Evolutionary conservation across 2,113 vertebrate species (phyloP).

Genomic region (Cebidichthys violaceus): DNA sequence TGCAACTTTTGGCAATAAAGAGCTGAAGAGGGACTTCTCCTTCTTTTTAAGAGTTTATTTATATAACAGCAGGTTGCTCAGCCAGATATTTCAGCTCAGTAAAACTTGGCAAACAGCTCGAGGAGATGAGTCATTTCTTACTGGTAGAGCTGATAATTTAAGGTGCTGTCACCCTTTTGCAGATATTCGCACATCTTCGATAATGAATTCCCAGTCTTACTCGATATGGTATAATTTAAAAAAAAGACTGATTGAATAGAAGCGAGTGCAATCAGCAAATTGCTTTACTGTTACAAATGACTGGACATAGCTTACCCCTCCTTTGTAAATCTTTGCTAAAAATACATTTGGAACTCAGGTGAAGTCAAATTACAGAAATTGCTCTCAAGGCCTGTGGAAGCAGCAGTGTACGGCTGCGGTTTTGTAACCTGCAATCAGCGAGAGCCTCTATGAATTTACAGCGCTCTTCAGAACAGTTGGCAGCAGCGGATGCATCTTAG

Average conservation of each 20-base stretch:
- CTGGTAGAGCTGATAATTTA: slow-evolving; percentile 44
- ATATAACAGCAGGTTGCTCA: slow-evolving; percentile 45
- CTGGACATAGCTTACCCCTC: slow-evolving; percentile 3
- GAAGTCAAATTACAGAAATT: slow-evolving; percentile 57
- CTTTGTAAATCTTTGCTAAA: slow-evolving; percentile 33
- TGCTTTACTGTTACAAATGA: slow-evolving; percentile 33
- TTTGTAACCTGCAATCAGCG: slow-evolving; percentile 57
- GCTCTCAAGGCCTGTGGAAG: slow-evolving; percentile 33
- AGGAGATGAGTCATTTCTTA: slow-evolving; percentile 58
- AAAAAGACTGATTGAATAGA: slow-evolving; percentile 36
- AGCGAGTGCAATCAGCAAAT: slow-evolving; percentile 64
- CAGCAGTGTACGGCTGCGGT: slow-evolving; percentile 1
- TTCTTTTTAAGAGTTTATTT: slow-evolving; percentile 50
- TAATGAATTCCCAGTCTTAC: slow-evolving; percentile 48
- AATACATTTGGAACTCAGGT: slow-evolving; percentile 48
- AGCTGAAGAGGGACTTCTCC: slow-evolving; percentile 39
- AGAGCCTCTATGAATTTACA: slow-evolving; percentile 46
- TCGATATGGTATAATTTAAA: slow-evolving; percentile 46
- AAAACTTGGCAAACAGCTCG: slow-evolving; percentile 52
- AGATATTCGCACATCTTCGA: slow-evolving; percentile 43
- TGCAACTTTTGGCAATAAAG: slow-evolving; percentile 68
- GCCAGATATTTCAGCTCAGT: slow-evolving; percentile 44
- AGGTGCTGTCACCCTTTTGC: slow-evolving; percentile 18
- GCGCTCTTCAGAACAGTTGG: slow-evolving; percentile 51
- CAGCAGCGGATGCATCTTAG: slow-evolving; percentile 28